phyloP scores from a whole-genome alignment of 2,797 vertebrate species.

The Peromyscus melanophrys region DNA sequence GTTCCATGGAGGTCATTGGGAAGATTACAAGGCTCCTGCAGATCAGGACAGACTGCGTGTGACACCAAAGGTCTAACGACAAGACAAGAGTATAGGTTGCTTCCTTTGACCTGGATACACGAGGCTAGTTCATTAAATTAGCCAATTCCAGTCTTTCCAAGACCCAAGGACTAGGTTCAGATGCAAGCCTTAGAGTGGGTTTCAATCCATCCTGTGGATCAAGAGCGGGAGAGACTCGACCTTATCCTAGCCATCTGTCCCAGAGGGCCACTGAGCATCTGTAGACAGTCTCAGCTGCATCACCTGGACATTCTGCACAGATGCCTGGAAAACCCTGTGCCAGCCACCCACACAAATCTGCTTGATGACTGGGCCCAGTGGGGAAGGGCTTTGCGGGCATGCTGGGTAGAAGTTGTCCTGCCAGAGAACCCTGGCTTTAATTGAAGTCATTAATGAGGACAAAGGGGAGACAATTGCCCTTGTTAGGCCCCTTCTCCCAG shows the following conservation, averaged over 20 bases:
- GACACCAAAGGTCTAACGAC: background rate
- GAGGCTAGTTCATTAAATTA: background rate
- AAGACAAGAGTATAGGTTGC: background rate
- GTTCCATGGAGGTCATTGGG: background rate
- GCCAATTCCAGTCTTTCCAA: background rate
- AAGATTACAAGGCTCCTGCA: background rate
- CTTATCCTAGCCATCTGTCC: background rate
- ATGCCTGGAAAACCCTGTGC: background rate
- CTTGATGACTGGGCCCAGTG: conserved; percentile 65
- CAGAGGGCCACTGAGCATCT: background rate
- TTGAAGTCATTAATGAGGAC: conserved; percentile 73
- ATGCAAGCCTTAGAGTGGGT: background rate
- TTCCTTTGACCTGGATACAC: background rate
- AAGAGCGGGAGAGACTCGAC: background rate
- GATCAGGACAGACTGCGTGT: background rate
- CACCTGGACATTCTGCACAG: background rate
- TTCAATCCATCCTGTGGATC: background rate
- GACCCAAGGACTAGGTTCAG: background rate
- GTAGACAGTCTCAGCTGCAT: accelerated
- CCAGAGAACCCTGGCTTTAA: conserved; percentile 67
- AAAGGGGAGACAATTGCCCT: conserved; percentile 26
- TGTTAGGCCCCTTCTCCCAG: conserved; percentile 11
- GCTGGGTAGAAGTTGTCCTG: conserved; percentile 69
- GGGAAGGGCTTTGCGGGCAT: conserved; percentile 75
- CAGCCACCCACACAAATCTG: conserved; percentile 47